Evolutionary conservation across 2,797 vertebrate genomes (phyloP), one percentile per base, ranked within the genome.

Genomic region (Thamnophis elegans): DNA sequence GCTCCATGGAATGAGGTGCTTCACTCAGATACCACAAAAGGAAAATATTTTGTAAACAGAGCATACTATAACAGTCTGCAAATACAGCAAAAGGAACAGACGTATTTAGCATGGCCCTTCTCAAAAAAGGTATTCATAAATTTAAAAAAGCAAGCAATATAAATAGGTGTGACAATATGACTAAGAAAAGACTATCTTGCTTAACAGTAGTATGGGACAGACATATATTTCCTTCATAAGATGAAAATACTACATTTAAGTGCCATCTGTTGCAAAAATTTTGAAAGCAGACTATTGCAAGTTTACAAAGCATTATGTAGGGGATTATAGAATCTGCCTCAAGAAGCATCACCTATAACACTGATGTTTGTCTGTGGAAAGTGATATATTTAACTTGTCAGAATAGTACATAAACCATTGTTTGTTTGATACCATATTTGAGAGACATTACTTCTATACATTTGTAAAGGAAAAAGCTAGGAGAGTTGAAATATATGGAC

Each of bases 1-100:
- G 22, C 93, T 93, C 89, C 95, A 90, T 78, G 22, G 55, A 95
- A 92, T 0, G 32, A 65, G 96, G 93, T 93, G 95, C 90, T 96
- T 95, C 85, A 55, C 42, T 47, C 53, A 91, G 59, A 93, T 32
- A 68, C 47, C 55, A 91, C 87, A 88, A 42, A 93, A 94, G 91
- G 92, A 25, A 25, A 28, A 68, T 12, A 60, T 20, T 92, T 82
- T n/a, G 53, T 62, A 68, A 85, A 85, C 9, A 89, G 42, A 56
- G 82, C 82, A n/a, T 60, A 42, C n/a, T 58, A 60, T 25, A 14
- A 47, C 56, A 82, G 92, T 88, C 89, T 0, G 1, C 87, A 51
- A 62, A 68, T 90, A 93, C 90, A 73, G 59, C 90, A 51, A 3
- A n/a, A 92, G 0, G 0, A 3, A 36, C 28, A 92, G 92, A 73